These are phyloP conservation scores for Metallyticus violacea DNA, from an alignment of 2,888 invertebrate genomes.

Conservation along the genomic window DNA sequence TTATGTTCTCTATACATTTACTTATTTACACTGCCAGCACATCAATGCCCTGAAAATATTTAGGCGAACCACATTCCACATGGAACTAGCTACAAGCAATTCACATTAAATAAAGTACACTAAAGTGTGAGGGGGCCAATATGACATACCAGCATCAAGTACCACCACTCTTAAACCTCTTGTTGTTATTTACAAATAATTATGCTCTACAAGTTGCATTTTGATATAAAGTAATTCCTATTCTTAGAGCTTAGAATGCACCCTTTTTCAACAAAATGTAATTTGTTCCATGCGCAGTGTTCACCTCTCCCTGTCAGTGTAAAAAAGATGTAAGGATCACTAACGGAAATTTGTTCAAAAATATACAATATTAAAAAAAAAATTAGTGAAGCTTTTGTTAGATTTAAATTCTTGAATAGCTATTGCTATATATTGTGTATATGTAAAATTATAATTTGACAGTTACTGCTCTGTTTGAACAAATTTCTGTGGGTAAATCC, in stretches of 20 bases:
- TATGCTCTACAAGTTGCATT: not conserved
- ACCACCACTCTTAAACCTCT: not conserved
- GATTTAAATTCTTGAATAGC: not conserved
- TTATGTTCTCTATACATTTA: not conserved
- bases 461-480: not conserved
- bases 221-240: not conserved
- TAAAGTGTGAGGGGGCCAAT: not conserved
- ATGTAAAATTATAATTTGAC: not conserved
- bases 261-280: not conserved
- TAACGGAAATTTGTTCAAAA: not conserved
- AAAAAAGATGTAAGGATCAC: not conserved
- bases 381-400: not conserved
- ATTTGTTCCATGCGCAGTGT: not conserved
- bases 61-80: not conserved
- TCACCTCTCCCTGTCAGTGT: not conserved
- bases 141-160: not conserved
- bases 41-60: not conserved
- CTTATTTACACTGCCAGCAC: not conserved
- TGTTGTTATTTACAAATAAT: not conserved
- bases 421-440: not conserved
- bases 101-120: not conserved
- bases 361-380: not conserved
- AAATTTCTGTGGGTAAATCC: not conserved
- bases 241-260: not conserved
- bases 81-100: not conserved